Conservation (phyloP, 2,888 invertebrate genomes). For the Euplagia quadripunctaria region DNA sequence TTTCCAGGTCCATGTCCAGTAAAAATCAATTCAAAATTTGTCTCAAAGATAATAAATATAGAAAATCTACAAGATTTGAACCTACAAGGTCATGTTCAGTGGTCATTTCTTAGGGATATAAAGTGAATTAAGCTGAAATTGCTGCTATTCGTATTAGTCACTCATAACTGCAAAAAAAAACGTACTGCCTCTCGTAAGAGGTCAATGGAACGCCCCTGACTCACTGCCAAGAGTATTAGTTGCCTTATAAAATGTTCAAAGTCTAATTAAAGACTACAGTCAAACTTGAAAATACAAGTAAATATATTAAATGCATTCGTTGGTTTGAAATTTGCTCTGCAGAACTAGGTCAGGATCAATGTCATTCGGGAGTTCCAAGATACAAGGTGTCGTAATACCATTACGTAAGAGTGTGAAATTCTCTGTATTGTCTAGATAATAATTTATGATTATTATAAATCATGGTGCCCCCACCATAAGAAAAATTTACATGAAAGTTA, state of each 20-base stretch:
- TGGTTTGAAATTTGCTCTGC: conserved; percentile 34
- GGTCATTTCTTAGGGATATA: neutral
- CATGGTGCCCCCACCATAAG: neutral
- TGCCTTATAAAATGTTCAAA: neutral
- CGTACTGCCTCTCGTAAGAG: neutral
- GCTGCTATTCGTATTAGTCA: neutral
- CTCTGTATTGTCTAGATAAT: neutral
- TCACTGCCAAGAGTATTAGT: neutral
- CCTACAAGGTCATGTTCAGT: neutral
- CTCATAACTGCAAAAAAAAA: neutral
- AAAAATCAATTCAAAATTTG: neutral
- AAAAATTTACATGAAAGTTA: neutral
- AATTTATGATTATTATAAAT: neutral
- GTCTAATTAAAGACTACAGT: neutral
- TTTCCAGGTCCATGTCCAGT: neutral
- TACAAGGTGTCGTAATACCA: conserved; percentile 75
- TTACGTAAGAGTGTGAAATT: conserved; percentile 78
- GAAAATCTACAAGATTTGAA: no score
- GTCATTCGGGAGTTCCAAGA: conserved; percentile 76
- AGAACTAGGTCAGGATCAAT: conserved; percentile 81
- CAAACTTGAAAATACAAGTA: neutral
- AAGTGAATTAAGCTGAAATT: neutral
- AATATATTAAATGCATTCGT: neutral
- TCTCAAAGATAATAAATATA: neutral
- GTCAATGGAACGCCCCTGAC: neutral